Percentiles rank a stretch among this genome's conserved stretches.
Evolutionary conservation across 2,113 vertebrate species (phyloP).

Genomic region (Pelobates fuscus): DNA sequence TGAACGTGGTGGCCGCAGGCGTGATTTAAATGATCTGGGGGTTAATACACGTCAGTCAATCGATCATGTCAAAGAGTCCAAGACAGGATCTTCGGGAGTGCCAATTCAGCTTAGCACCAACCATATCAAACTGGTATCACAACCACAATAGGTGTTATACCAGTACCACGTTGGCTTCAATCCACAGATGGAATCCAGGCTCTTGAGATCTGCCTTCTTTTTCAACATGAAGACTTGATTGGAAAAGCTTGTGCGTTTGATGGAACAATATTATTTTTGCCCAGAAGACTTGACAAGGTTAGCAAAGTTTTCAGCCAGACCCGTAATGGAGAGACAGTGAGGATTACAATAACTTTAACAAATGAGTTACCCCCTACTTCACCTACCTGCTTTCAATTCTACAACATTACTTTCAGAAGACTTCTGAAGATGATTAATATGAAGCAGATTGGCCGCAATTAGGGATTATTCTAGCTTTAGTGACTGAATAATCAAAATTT

Average conservation of each 20-base stretch:
- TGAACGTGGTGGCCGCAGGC: slow-evolving; percentile 82
- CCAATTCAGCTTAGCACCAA: slow-evolving; percentile 77
- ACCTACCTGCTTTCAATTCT: slow-evolving; percentile 90
- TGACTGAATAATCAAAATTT: too few relatives aligned
- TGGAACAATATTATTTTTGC: slow-evolving; percentile 83
- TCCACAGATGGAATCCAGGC: slow-evolving; percentile 85
- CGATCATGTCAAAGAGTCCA: slow-evolving; percentile 86
- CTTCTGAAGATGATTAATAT: slow-evolving; percentile 88
- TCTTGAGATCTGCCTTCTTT: slow-evolving; percentile 80
- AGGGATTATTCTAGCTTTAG: too few relatives aligned
- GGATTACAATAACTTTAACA: slow-evolving; percentile 83
- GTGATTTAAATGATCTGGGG: slow-evolving; percentile 83
- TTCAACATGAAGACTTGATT: slow-evolving; percentile 79
- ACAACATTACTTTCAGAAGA: slow-evolving; percentile 93
- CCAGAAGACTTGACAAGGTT: slow-evolving; percentile 67
- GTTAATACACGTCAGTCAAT: slow-evolving; percentile 83
- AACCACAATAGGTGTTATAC: slow-evolving; percentile 87
- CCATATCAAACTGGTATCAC: slow-evolving; percentile 82
- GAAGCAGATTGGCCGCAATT: slow-evolving; percentile 95
- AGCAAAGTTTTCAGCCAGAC: slow-evolving; percentile 73
- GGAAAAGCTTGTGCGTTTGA: slow-evolving; percentile 84
- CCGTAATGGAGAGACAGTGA: slow-evolving; percentile 79
- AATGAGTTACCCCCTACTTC: slow-evolving; percentile 88
- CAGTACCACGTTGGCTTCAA: slow-evolving; percentile 90
- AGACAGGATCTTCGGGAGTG: slow-evolving; percentile 80